Percentiles rank a stretch among this genome's conserved stretches.
Evolutionary conservation across 1,140 invertebrate genomes (phyloP).

Genomic region (Drosophila biarmipes): DNA sequence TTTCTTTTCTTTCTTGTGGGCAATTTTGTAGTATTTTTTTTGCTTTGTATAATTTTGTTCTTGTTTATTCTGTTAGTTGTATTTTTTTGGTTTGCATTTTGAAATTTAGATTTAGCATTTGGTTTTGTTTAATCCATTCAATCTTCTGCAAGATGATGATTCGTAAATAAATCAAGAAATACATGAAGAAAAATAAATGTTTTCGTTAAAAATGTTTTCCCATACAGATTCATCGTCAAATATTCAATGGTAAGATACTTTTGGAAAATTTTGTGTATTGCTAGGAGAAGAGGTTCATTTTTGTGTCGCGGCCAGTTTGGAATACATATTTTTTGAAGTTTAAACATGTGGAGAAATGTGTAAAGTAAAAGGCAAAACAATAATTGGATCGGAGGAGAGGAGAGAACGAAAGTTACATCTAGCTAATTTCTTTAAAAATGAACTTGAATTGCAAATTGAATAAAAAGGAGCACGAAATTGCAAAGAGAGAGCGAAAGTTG

Average conservation of each 20-base stretch:
- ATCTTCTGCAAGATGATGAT: slow-evolving; percentile 84
- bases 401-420: slow-evolving; percentile 36
- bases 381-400: slow-evolving; percentile 6
- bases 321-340: slow-evolving; percentile 17
- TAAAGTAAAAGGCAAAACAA: slow-evolving; percentile 17
- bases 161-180: slow-evolving; percentile 78
- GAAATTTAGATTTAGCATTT: slow-evolving; percentile 60
- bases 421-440: slow-evolving; percentile 41
- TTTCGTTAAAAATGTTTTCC: slow-evolving; percentile 69
- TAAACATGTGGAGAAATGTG: slow-evolving; percentile 42
- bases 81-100: slow-evolving; percentile 55
- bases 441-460: slow-evolving; percentile 62
- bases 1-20: slow-evolving; percentile 69
- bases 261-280: slow-evolving; percentile 40
- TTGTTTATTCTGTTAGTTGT: slow-evolving; percentile 62
- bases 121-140: slow-evolving; percentile 79
- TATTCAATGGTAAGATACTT: slow-evolving; percentile 46
- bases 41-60: slow-evolving; percentile 64
- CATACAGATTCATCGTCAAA: slow-evolving; percentile 54
- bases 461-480: slow-evolving; percentile 69
- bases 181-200: slow-evolving; percentile 82
- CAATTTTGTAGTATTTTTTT: slow-evolving; percentile 61
- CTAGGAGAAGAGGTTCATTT: slow-evolving; percentile 35
- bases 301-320: slow-evolving; percentile 37
- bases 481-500: slow-evolving; percentile 61